Conservation (phyloP, 1,140 invertebrate species). For the Anadara kagoshimensis region DNA sequence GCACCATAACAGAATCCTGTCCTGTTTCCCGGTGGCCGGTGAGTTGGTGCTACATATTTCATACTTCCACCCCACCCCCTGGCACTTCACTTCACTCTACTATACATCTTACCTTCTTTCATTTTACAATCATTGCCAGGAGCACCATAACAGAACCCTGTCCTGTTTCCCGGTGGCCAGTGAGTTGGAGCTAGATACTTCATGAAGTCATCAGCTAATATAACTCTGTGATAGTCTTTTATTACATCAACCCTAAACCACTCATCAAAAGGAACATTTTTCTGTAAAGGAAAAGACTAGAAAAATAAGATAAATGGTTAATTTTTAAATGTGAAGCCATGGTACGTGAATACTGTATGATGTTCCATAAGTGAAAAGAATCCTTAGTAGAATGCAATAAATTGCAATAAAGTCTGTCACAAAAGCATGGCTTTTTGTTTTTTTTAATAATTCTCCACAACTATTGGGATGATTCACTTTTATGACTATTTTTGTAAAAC, state of each 20-base stretch:
- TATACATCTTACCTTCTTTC: slow-evolving; percentile 61
- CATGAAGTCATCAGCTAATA: slow-evolving; percentile 96
- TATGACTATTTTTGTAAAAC: no score
- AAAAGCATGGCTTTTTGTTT: no score
- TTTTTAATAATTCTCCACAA: no score
- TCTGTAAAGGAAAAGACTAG: slow-evolving; percentile 37
- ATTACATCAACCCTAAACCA: slow-evolving; percentile 88
- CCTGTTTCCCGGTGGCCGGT: slow-evolving; percentile 90
- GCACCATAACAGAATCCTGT: slow-evolving; percentile 76
- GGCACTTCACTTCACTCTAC: no score
- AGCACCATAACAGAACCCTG: slow-evolving; percentile 74
- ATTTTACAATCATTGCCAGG: slow-evolving; percentile 54
- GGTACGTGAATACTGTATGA: no score
- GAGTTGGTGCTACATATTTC: slow-evolving; percentile 81
- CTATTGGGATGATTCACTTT: no score
- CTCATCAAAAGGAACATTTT: slow-evolving; percentile 85
- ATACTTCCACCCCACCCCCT: no score
- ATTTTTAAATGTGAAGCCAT: no score
- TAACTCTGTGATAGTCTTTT: slow-evolving; percentile 86
- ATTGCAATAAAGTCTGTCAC: no score
- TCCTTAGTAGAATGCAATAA: no score
- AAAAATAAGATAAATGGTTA: no score
- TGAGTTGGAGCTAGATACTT: slow-evolving; percentile 82
- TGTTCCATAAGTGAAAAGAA: no score
- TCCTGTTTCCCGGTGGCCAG: slow-evolving; percentile 89